A percentile compares a stretch with the other conserved stretches of the same genome.
Evolutionary conservation across 1,140 invertebrate species (phyloP).

Genomic region (Pseudomyrmex pallidus): DNA sequence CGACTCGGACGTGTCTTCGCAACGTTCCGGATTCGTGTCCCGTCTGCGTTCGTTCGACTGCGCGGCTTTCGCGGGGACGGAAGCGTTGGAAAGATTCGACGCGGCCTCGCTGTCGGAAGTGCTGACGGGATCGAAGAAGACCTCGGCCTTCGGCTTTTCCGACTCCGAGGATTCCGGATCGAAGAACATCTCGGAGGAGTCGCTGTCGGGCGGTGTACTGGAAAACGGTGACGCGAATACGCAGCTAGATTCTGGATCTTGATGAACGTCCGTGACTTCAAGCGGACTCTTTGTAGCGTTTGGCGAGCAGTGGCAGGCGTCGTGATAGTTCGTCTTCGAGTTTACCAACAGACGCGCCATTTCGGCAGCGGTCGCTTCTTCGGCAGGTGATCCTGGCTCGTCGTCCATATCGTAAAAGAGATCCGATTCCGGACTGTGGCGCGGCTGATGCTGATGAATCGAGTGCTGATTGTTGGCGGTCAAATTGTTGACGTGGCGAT

Average conservation of each 20-base stretch:
- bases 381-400: constrained; percentile 88
- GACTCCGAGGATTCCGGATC: constrained; percentile 84
- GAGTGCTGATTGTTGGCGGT: constrained; percentile 72
- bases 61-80: not conserved
- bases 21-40: constrained; percentile 31
- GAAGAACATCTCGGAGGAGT: constrained; percentile 86
- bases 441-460: constrained; percentile 80
- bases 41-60: not conserved
- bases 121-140: constrained; percentile 75
- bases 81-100: constrained; percentile 55
- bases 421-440: constrained; percentile 84
- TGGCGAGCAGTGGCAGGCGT: constrained; percentile 69
- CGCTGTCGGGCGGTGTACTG: constrained; percentile 79
- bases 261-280: constrained; percentile 74
- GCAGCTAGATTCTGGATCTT: constrained; percentile 85
- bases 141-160: constrained; percentile 75
- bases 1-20: constrained; percentile 77
- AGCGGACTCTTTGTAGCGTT: constrained; percentile 76
- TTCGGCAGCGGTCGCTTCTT: constrained; percentile 85
- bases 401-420: constrained; percentile 86
- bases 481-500: constrained; percentile 67
- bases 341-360: constrained; percentile 70
- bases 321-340: constrained; percentile 66
- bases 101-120: constrained; percentile 75
- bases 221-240: constrained; percentile 80